Percentiles rank a stretch among this genome's conserved stretches.
phyloP scores from a whole-genome alignment of 2,113 vertebrate genomes.

The Dipodomys stephensi region DNA sequence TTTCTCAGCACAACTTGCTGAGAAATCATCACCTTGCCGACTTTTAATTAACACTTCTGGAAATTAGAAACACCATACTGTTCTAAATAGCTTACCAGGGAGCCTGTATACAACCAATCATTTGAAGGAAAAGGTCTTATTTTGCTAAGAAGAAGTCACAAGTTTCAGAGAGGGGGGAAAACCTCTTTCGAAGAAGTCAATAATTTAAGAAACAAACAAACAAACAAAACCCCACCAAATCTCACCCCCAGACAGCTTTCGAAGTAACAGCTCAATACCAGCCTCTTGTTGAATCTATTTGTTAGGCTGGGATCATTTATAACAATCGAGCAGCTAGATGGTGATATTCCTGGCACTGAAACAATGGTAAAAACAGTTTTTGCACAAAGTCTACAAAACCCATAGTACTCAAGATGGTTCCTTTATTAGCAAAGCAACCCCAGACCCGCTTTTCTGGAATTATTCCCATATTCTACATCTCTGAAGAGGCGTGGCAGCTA shows the following conservation, averaged over 20 bases:
- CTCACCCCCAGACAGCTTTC: neutral
- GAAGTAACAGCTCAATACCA: neutral
- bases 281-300: slow-evolving; percentile 12
- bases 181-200: slow-evolving; percentile 31
- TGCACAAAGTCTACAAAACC: slow-evolving; percentile 47
- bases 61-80: slow-evolving; percentile 3
- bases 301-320: neutral
- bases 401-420: slow-evolving; percentile 44
- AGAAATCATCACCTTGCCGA: slow-evolving; percentile 52
- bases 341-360: neutral
- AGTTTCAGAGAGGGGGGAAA: slow-evolving; percentile 3
- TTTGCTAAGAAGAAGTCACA: slow-evolving; percentile 45
- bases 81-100: slow-evolving; percentile 21
- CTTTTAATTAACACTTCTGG: slow-evolving; percentile 55
- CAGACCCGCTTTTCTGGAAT: slow-evolving; percentile 69
- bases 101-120: neutral
- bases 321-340: neutral
- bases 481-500: slow-evolving; percentile 81
- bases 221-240: neutral
- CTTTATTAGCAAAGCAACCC: slow-evolving; percentile 64
- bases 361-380: slow-evolving; percentile 60
- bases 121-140: slow-evolving; percentile 43
- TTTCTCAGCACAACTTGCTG: neutral
- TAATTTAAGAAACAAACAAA: slow-evolving; percentile 10
- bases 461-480: slow-evolving; percentile 77